Evolutionary conservation across 1,140 invertebrate species (phyloP), one percentile per base, ranked within the genome.

Genomic region (Metaphire vulgaris): DNA sequence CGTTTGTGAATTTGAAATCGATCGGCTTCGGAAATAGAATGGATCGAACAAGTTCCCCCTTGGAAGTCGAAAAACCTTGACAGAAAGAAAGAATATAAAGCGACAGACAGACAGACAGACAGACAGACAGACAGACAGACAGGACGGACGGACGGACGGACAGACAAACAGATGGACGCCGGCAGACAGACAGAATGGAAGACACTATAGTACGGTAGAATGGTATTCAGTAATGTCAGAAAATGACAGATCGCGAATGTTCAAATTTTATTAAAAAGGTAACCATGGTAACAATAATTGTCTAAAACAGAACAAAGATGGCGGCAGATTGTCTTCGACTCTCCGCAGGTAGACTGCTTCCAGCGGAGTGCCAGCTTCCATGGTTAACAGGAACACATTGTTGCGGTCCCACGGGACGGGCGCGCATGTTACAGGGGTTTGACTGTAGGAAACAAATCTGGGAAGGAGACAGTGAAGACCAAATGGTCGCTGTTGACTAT

Each of bases 11-110:
- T 81, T 94, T 92, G 84, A 95, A 94, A 81, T 93, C 92, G 0
- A 95, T 91, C 0, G 93, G 92, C 76, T 93, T 93, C 1, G 94
- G 94, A 83, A 93, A 97, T 86, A 97, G 89, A 79, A 97, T 96
- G 56, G 93, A 94, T 77, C 93, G 91, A 1, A 97, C 92, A 2
- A 97, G 86, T 78, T 91, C 90, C 74, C 95, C 95, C 86, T 97
- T 97, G 1, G 92, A 90, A 2, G 95, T 97, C 69, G 90, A 89
- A 83, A 95, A 97, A 1, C 94, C 94, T 34, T 92, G 93, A 76
- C 90, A 89, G 29, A 92, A 89, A 0, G 92, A 91, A 16, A 33
- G 30, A 0, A 74, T 33, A 21, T 28, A 41, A 65, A 28, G 56
- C 67, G 73, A 1, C 2, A 65, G 1, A 64, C 14, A 66, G 33